These are phyloP conservation scores for Triops cancriformis DNA, from an alignment of 1,140 invertebrate species.

Conservation along the genomic window DNA sequence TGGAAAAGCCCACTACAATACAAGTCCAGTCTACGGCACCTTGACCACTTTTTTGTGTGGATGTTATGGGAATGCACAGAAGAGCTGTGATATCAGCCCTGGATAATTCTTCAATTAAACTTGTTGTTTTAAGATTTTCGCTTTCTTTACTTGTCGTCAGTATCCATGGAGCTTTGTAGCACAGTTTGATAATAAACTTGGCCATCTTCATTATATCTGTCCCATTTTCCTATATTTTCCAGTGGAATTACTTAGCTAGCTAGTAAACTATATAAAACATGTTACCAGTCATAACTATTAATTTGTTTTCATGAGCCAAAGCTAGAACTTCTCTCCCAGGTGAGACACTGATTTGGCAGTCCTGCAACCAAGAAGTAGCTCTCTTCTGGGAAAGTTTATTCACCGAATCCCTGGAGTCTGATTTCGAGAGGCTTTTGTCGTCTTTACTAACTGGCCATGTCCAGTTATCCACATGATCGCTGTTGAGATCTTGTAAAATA, in stretches of 20 bases:
- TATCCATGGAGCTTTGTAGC: constrained; percentile 27
- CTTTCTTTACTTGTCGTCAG: constrained; percentile 14
- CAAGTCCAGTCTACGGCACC: constrained; percentile 87
- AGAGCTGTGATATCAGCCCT: constrained; percentile 50
- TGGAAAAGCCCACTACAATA: constrained; percentile 73
- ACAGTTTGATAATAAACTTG: constrained; percentile 20
- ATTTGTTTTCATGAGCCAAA: constrained; percentile 53
- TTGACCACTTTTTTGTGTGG: constrained; percentile 52
- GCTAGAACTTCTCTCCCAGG: constrained; percentile 61
- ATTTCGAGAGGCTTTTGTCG: neutral
- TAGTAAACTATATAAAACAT: constrained; percentile 33
- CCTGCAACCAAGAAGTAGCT: constrained; percentile 53
- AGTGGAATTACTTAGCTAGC: constrained; percentile 25
- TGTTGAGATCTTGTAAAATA: neutral
- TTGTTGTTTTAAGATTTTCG: constrained; percentile 18
- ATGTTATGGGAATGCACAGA: constrained; percentile 52
- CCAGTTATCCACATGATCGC: neutral
- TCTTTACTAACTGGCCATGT: neutral
- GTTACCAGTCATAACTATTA: constrained; percentile 56
- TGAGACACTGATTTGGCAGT: constrained; percentile 59
- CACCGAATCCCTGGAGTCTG: constrained; percentile 6
- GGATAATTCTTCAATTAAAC: constrained; percentile 32
- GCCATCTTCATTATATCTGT: constrained; percentile 27
- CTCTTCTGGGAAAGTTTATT: neutral
- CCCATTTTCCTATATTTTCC: constrained; percentile 38